These are phyloP conservation scores for Ornithoptera priamus DNA, from an alignment of 2,888 invertebrate species.

Conservation along the genomic window DNA sequence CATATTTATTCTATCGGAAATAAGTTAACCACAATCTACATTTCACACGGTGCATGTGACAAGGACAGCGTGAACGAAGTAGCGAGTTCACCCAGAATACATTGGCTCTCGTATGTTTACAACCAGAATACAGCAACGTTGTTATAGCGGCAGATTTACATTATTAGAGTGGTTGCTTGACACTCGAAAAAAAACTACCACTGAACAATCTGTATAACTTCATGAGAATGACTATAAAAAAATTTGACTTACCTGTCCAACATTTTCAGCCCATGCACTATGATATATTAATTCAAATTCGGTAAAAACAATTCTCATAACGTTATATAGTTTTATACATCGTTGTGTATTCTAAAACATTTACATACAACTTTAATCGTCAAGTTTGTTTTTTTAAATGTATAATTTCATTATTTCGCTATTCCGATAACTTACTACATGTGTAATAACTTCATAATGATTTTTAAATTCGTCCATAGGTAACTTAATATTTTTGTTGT, in stretches of 20 bases:
- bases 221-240: no score
- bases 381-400: not conserved
- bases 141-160: no score
- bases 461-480: constrained; percentile 84
- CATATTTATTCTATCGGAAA: no score
- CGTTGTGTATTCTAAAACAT: constrained; percentile 70
- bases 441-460: constrained; percentile 70
- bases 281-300: constrained; percentile 92
- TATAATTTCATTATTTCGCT: not conserved
- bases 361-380: constrained; percentile 33
- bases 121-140: no score
- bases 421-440: constrained; percentile 49
- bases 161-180: no score
- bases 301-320: constrained; percentile 87
- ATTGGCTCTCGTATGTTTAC: no score
- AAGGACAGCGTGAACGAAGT: no score
- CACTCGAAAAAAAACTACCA: no score
- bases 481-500: constrained; percentile 84
- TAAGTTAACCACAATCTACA: no score
- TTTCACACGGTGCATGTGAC: no score
- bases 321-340: constrained; percentile 88
- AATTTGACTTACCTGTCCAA: constrained; percentile 80
- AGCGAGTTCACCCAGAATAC: no score
- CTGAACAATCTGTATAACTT: no score
- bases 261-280: constrained; percentile 88